Evolutionary conservation across 2,797 vertebrate genomes (phyloP).

Genomic region (Pipistrellus kuhlii): DNA sequence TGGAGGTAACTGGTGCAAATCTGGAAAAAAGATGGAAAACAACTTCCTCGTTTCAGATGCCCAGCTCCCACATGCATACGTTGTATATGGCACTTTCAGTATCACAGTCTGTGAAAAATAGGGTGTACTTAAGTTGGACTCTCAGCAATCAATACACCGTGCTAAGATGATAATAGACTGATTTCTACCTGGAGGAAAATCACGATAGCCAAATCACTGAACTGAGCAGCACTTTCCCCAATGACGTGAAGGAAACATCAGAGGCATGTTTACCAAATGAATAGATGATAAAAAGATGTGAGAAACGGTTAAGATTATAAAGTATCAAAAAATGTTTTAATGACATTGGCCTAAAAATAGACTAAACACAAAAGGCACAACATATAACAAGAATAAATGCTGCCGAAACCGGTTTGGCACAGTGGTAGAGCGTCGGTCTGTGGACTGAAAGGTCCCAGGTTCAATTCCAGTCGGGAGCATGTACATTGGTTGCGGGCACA

Average conservation of each 20-base stretch:
- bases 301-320: slow-evolving; percentile 13
- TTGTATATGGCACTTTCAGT: neutral
- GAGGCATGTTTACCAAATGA: neutral
- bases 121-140: neutral
- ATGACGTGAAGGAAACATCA: neutral
- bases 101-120: neutral
- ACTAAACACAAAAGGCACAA: neutral
- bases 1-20: neutral
- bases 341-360: neutral
- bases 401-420: too few species aligned
- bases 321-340: neutral
- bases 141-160: neutral
- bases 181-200: neutral
- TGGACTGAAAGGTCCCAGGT: too few species aligned
- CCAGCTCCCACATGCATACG: neutral
- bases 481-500: too few species aligned
- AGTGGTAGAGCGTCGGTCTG: too few species aligned
- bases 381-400: neutral
- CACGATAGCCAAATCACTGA: neutral
- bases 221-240: neutral
- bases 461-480: too few species aligned
- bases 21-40: neutral
- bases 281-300: neutral
- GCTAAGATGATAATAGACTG: neutral
- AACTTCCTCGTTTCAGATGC: neutral